phyloP scores from a whole-genome alignment of 2,888 invertebrate genomes.

The Eupithecia abbreviata region DNA sequence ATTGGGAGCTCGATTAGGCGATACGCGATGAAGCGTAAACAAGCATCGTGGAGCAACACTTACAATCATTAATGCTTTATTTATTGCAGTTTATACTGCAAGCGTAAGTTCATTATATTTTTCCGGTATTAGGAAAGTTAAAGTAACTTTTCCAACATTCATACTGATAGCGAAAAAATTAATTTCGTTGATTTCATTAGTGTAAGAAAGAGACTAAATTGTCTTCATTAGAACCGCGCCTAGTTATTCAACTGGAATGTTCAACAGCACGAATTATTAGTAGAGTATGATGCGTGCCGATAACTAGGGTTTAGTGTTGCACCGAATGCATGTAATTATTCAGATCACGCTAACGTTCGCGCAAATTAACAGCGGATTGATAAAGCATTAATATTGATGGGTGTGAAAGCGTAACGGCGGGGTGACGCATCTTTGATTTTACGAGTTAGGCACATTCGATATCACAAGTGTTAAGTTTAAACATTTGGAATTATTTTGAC shows the following conservation, averaged over 20 bases:
- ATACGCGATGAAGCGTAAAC: constrained; percentile 65
- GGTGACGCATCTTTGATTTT: constrained; percentile 15
- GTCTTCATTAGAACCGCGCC: neutral
- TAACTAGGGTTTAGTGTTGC: constrained; percentile 23
- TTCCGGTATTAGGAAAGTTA: neutral
- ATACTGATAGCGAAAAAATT: neutral
- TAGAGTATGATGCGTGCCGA: constrained; percentile 24
- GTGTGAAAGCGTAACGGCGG: constrained; percentile 42
- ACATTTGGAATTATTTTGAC: neutral
- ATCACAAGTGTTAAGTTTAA: neutral
- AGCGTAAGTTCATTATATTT: constrained; percentile 5
- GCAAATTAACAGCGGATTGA: constrained; percentile 29
- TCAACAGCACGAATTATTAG: constrained; percentile 25
- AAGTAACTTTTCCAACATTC: neutral
- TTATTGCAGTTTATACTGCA: constrained; percentile 20
- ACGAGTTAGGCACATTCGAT: constrained; percentile 14
- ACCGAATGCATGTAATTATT: constrained; percentile 28
- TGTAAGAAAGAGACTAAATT: neutral
- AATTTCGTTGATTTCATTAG: neutral
- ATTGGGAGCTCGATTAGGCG: constrained; percentile 45
- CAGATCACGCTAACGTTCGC: constrained; percentile 29
- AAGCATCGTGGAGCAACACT: constrained; percentile 69
- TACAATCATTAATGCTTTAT: constrained; percentile 63
- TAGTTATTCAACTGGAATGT: constrained; percentile 11
- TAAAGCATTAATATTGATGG: constrained; percentile 52